A percentile compares a stretch with the other conserved stretches of the same genome.
phyloP scores from a whole-genome alignment of 2,888 invertebrate species.

The Choreutis nemorana region DNA sequence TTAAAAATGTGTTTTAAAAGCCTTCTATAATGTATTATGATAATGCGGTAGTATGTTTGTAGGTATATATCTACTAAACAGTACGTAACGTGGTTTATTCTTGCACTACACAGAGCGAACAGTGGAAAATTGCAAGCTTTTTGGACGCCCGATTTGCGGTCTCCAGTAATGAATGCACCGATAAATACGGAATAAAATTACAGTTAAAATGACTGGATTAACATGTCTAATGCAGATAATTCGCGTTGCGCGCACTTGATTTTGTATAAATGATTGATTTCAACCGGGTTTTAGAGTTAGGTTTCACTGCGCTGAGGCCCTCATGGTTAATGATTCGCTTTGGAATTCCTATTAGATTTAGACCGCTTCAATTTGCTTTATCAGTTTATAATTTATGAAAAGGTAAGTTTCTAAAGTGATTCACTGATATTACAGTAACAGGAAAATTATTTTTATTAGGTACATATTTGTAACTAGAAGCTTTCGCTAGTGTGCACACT shows the following conservation, averaged over 20 bases:
- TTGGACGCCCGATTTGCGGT: slow-evolving; percentile 64
- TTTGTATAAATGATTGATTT: slow-evolving; percentile 55
- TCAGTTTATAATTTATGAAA: background rate
- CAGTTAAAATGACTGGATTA: slow-evolving; percentile 67
- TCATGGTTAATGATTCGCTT: background rate
- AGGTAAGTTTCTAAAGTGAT: slow-evolving; percentile 5
- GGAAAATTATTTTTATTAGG: background rate
- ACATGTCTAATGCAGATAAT: slow-evolving; percentile 67
- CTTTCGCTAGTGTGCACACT: too few species aligned
- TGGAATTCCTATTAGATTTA: background rate
- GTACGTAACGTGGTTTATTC: background rate
- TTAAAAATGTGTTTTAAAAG: too few species aligned
- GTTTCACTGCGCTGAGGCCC: background rate
- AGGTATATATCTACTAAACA: too few species aligned
- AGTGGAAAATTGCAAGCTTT: slow-evolving; percentile 59
- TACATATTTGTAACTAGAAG: background rate
- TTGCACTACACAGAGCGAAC: slow-evolving; percentile 16
- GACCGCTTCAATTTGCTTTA: background rate
- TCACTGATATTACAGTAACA: slow-evolving; percentile 1
- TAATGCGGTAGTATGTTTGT: too few species aligned
- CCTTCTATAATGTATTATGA: too few species aligned
- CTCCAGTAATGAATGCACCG: slow-evolving; percentile 62
- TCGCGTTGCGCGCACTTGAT: slow-evolving; percentile 47
- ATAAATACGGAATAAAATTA: slow-evolving; percentile 68
- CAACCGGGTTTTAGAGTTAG: slow-evolving; percentile 6